These are phyloP conservation scores for Episyrphus balteatus DNA, from an alignment of 1,140 invertebrate species.

Conservation along the genomic window DNA sequence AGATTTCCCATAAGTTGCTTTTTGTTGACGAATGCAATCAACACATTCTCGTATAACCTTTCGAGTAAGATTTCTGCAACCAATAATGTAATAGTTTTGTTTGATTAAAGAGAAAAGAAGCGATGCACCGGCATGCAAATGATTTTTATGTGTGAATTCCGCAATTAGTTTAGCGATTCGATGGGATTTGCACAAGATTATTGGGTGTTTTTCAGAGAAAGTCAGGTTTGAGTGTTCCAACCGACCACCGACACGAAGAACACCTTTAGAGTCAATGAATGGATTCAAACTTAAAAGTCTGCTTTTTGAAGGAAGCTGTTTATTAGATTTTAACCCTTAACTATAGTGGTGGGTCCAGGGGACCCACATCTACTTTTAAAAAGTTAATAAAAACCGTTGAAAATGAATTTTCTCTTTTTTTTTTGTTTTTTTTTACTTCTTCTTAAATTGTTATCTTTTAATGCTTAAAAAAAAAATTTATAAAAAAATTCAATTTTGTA, in stretches of 20 bases:
- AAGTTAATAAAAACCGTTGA: too few relatives aligned
- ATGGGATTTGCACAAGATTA: slow-evolving; percentile 26
- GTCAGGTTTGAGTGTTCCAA: slow-evolving; percentile 19
- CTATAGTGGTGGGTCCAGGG: too few relatives aligned
- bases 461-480: too few relatives aligned
- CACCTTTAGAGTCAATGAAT: slow-evolving; percentile 24
- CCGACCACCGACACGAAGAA: slow-evolving; percentile 37
- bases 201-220: slow-evolving; percentile 32
- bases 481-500: too few relatives aligned
- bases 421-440: too few relatives aligned
- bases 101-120: slow-evolving; percentile 13
- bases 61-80: slow-evolving; percentile 11
- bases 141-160: slow-evolving; percentile 17
- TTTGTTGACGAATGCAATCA: slow-evolving; percentile 18
- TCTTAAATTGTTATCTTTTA: too few relatives aligned
- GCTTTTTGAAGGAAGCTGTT: too few relatives aligned
- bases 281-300: slow-evolving; percentile 24
- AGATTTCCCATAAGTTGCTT: slow-evolving; percentile 8
- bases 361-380: too few relatives aligned
- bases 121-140: slow-evolving; percentile 30
- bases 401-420: too few relatives aligned
- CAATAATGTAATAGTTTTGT: slow-evolving; percentile 14
- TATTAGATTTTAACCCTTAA: too few relatives aligned
- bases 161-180: slow-evolving; percentile 28
- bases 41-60: slow-evolving; percentile 23